Percentiles rank a stretch among this genome's conserved stretches.
Conservation (phyloP, 2,888 invertebrate species). For the Cheilosia vulpina region DNA sequence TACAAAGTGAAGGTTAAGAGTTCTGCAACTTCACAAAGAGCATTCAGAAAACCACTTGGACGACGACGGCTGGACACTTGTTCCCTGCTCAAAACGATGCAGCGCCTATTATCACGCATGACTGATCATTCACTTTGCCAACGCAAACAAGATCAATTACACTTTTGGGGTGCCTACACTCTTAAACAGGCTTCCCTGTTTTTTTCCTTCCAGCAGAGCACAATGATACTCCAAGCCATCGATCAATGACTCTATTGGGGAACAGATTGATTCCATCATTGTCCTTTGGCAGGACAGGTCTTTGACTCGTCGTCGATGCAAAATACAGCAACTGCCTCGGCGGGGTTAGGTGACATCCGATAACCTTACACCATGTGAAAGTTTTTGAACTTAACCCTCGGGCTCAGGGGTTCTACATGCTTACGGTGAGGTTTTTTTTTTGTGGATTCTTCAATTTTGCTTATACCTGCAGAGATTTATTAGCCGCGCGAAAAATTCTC, state of each 20-base stretch:
- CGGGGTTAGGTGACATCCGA: slow-evolving; percentile 67
- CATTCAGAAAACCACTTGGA: slow-evolving; percentile 45
- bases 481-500: slow-evolving; percentile 66
- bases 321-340: slow-evolving; percentile 56
- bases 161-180: slow-evolving; percentile 70
- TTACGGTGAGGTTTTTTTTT: slow-evolving; percentile 23
- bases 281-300: slow-evolving; percentile 68
- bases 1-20: slow-evolving; percentile 52
- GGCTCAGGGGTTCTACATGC: slow-evolving; percentile 33
- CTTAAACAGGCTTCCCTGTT: slow-evolving; percentile 65
- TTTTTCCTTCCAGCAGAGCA: slow-evolving; percentile 19
- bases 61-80: slow-evolving; percentile 65
- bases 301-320: slow-evolving; percentile 66
- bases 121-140: slow-evolving; percentile 63
- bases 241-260: slow-evolving; percentile 47
- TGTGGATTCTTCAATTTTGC: background rate
- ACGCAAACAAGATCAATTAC: slow-evolving; percentile 67
- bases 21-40: slow-evolving; percentile 53
- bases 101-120: slow-evolving; percentile 69
- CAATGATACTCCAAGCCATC: slow-evolving; percentile 45
- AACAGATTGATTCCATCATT: slow-evolving; percentile 71
- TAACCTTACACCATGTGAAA: slow-evolving; percentile 75
- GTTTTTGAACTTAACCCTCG: slow-evolving; percentile 72
- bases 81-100: slow-evolving; percentile 53
- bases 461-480: slow-evolving; percentile 65